Evolutionary conservation across 2,888 invertebrate species (phyloP), one percentile per base, ranked within the genome.

Genomic region (Tupiocoris notatus): DNA sequence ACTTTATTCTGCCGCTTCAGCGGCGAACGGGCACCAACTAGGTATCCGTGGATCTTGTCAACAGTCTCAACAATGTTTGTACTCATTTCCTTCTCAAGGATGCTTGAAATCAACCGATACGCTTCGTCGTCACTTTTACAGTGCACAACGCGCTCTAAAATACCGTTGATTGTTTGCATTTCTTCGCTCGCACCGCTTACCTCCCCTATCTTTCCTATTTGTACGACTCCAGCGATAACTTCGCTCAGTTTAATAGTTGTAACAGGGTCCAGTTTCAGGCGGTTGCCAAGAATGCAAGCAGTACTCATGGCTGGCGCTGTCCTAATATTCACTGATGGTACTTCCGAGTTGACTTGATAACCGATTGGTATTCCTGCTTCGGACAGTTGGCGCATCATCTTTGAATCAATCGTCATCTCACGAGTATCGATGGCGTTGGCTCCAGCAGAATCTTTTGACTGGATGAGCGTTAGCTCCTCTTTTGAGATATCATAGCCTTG

Each of bases 281-380:
- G 83, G 78, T 84, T 84, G 22, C 78, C 77, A 17, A 80, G 65
- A 16, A 75, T 73, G 57, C 79, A 81, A 18, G 81, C 80, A n/a
- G 78, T 73, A 68, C 79, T 79, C 79, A 81, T 84, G 23, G 83
- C 84, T 0, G 85, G 84, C 73, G 85, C 83, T 0, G 84, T 82
- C 62, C 84, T 85, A 1, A 89, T 87, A 81, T 87, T 88, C 0
- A 90, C 89, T 0, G 87, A 86, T 1, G 90, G 89, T 73, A 90
- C 83, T 79, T 89, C 88, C 0, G 87, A 85, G 0, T 87, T 86
- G 1, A 88, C 87, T 83, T 89, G 89, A 80, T 89, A 85, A 1
- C 90, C 90, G 67, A 90, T 87, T 0, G 89, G 88, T 87, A 90
- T 88, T 25, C 90, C 90, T 12, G 90, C 90, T 83, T 89, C 89